Conservation (phyloP, 2,797 vertebrate species). For the Bryconaethiops microstoma region DNA sequence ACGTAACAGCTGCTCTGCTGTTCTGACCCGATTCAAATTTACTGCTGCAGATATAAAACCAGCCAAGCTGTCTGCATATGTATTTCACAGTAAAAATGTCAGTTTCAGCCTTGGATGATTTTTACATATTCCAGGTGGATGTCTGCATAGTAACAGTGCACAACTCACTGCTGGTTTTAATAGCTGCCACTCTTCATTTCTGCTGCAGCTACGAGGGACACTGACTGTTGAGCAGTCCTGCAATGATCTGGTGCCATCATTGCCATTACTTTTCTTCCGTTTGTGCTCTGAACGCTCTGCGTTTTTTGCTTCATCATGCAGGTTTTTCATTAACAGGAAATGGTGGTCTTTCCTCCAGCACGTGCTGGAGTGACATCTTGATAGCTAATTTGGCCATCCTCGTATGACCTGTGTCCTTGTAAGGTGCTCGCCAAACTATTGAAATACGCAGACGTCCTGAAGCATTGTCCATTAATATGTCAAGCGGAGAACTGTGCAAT, state of each 20-base stretch:
- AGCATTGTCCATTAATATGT: slow-evolving; percentile 34
- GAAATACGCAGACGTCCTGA: slow-evolving; percentile 25
- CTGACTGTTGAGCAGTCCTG: slow-evolving; percentile 39
- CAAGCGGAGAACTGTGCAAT: slow-evolving; percentile 32
- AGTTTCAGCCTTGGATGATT: slow-evolving; percentile 37
- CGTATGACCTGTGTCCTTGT: slow-evolving; percentile 62
- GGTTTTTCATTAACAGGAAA: not conserved
- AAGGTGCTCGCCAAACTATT: slow-evolving; percentile 37
- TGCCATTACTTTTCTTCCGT: not conserved
- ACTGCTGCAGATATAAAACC: slow-evolving; percentile 33
- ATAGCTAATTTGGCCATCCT: slow-evolving; percentile 56
- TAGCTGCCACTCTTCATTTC: slow-evolving; percentile 61
- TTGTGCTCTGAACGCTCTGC: not conserved
- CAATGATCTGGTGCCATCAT: slow-evolving; percentile 17
- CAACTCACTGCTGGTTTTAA: slow-evolving; percentile 62
- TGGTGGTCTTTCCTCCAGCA: slow-evolving; percentile 41
- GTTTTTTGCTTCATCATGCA: not conserved
- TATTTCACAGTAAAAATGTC: slow-evolving; percentile 57
- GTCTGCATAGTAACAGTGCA: slow-evolving; percentile 9
- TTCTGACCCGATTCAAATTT: slow-evolving; percentile 37
- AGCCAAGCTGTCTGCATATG: slow-evolving; percentile 52
- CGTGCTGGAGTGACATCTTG: slow-evolving; percentile 40
- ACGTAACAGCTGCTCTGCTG: slow-evolving; percentile 7
- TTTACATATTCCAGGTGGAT: slow-evolving; percentile 63
- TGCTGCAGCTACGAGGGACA: slow-evolving; percentile 58